Conservation (phyloP, 1,140 invertebrate genomes). For the Diorhabda elongata region DNA sequence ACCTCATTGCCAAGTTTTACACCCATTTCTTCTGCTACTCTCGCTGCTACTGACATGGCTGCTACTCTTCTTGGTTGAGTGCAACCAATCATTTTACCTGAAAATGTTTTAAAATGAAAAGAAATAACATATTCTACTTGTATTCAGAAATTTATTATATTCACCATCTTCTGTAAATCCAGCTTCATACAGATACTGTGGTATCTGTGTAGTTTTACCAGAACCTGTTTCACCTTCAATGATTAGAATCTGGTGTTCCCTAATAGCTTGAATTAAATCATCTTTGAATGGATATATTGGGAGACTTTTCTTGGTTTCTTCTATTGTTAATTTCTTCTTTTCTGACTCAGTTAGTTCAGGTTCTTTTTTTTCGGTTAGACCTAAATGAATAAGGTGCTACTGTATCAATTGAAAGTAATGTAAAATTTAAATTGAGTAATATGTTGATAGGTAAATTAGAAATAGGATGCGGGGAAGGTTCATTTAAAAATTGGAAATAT, state of each 20-base stretch:
- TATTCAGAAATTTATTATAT: slow-evolving; percentile 41
- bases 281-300: slow-evolving; percentile 93
- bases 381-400: slow-evolving; percentile 17
- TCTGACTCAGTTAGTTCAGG: slow-evolving; percentile 64
- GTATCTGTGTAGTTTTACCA: slow-evolving; percentile 98
- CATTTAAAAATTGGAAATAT: no score
- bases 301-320: slow-evolving; percentile 89
- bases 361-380: slow-evolving; percentile 41
- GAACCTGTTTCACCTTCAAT: slow-evolving; percentile 98
- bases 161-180: slow-evolving; percentile 81
- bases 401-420: no score
- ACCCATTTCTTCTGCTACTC: slow-evolving; percentile 99
- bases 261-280: slow-evolving; percentile 83
- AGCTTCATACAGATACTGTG: slow-evolving; percentile 93
- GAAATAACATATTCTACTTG: not conserved
- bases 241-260: slow-evolving; percentile 83
- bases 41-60: slow-evolving; percentile 98
- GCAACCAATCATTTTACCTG: slow-evolving; percentile 76
- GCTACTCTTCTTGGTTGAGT: slow-evolving; percentile 96
- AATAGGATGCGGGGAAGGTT: no score
- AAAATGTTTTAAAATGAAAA: not conserved
- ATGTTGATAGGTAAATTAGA: no score
- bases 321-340: slow-evolving; percentile 76
- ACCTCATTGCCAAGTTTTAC: slow-evolving; percentile 98
- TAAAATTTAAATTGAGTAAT: no score